Conservation (phyloP, 2,113 vertebrate species). For the Dunckerocampus dactyliophorus region DNA sequence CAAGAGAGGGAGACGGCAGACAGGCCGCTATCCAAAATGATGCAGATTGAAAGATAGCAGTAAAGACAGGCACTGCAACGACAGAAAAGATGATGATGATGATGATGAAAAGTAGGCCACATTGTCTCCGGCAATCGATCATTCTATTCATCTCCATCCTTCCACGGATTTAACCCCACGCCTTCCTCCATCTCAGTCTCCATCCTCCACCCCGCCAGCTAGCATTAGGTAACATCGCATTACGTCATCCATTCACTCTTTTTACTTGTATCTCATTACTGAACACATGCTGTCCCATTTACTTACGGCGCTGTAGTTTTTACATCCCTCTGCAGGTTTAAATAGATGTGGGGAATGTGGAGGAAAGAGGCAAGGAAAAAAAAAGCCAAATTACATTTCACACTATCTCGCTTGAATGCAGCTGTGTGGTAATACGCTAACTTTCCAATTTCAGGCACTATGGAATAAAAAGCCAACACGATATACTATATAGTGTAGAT, state of each 20-base stretch:
- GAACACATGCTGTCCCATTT: not conserved
- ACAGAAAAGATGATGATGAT: constrained; percentile 37
- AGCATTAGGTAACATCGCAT: not conserved
- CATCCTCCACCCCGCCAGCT: not conserved
- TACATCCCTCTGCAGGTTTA: not conserved
- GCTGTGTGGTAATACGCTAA: not conserved
- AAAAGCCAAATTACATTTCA: constrained; percentile 1
- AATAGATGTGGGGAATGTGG: not conserved
- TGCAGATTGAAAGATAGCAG: constrained; percentile 35
- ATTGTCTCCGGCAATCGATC: constrained; percentile 52
- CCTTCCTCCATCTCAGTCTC: constrained; percentile 1
- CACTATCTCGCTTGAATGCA: not conserved
- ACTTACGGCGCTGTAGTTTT: not conserved
- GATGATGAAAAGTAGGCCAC: constrained; percentile 59
- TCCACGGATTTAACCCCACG: constrained; percentile 39
- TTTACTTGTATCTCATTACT: constrained; percentile 4
- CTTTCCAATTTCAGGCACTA: not conserved
- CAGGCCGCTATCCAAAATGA: constrained; percentile 28
- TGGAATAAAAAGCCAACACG: not conserved
- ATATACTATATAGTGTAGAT: too few species aligned
- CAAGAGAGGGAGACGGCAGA: constrained; percentile 12
- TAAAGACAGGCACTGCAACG: constrained; percentile 25
- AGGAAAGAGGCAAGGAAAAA: not conserved
- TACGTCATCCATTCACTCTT: not conserved
- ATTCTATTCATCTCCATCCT: constrained; percentile 51